Evolutionary conservation across 2,113 vertebrate genomes (phyloP), one percentile per base, ranked within the genome.

Genomic region (Syngnathus typhle): DNA sequence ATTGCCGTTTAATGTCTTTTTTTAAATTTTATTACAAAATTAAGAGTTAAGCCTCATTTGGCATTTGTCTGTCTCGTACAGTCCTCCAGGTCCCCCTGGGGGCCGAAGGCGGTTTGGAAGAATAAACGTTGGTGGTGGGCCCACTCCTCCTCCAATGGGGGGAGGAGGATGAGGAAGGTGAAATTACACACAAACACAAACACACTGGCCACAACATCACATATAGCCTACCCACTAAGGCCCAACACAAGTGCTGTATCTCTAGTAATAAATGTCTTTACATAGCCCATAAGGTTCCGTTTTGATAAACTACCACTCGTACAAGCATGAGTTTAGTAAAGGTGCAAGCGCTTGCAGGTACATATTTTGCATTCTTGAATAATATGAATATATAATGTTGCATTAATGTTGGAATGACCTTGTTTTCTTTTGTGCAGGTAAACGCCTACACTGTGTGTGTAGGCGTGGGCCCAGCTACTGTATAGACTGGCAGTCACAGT

Each of bases 81-180:
- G 96, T 68, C 95, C 95, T 64, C 96, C 96, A 44, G 93, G 94
- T 69, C 88, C 89, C 6, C 95, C 95, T 77, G 94, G 93, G 16
- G 93, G 95, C 19, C 92, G 92, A 1, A 93, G 94, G 49, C 90
- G 93, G 70, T 98, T 99, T 90, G 96, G 96, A 67, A 90, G 94
- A 79, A 93, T 98, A 91, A 94, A 84, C 78, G 93, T 96, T 13
- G 89, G 91, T 67, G 92, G 61, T n/a, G 94, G 95, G 13, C 95
- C 96, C 21, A 92, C 39, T 68, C 89, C 97, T 69, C 96, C 97
- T 75, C 97, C 97, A 43, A 96, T 98, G 96, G 94, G 93, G 55
- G 96, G 94, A 75, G 94, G 95, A 79, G 95, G 96, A 96, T 99
- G 96, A 99, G 96, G 96, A 97, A 95, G 96, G 96, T 98, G 86